A percentile compares a stretch with the other conserved stretches of the same genome.
phyloP scores from a whole-genome alignment of 2,113 vertebrate genomes.

The Raja brachyura region DNA sequence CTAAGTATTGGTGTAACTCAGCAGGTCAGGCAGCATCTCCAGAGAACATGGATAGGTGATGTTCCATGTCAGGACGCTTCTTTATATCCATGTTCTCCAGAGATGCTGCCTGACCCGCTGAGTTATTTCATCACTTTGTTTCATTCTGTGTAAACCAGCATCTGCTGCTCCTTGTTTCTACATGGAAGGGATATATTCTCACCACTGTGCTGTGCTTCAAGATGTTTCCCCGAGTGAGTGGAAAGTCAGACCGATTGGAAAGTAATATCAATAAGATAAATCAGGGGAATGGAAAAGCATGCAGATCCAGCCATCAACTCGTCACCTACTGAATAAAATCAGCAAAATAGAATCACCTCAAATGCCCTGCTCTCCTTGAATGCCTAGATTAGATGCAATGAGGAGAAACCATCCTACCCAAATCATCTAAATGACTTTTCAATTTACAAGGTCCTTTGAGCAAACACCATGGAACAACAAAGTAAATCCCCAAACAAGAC shows the following conservation, averaged over 20 bases:
- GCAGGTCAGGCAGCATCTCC: too few relatives aligned
- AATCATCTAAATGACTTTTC: neutral
- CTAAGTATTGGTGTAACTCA: too few relatives aligned
- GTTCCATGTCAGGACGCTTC: too few relatives aligned
- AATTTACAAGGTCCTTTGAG: neutral
- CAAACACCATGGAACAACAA: neutral
- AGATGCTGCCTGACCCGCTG: too few relatives aligned
- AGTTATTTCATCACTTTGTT: too few relatives aligned
- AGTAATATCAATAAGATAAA: neutral
- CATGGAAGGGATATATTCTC: neutral
- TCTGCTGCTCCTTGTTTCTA: too few relatives aligned
- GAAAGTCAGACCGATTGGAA: neutral
- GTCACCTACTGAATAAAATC: neutral
- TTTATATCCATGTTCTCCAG: too few relatives aligned
- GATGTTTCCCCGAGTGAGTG: neutral
- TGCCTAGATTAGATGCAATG: neutral
- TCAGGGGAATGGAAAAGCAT: neutral
- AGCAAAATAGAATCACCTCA: neutral
- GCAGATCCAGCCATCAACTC: neutral
- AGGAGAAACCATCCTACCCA: neutral
- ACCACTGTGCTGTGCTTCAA: neutral
- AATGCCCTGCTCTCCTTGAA: neutral
- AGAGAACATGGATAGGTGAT: too few relatives aligned
- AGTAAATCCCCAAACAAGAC: neutral
- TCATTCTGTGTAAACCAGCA: too few relatives aligned